Evolutionary conservation across 30 jellyfish, hydroid and myxozoan genomes (phyloP), one percentile per base, ranked within the genome.

Genomic region (Aurelia coerulea): DNA sequence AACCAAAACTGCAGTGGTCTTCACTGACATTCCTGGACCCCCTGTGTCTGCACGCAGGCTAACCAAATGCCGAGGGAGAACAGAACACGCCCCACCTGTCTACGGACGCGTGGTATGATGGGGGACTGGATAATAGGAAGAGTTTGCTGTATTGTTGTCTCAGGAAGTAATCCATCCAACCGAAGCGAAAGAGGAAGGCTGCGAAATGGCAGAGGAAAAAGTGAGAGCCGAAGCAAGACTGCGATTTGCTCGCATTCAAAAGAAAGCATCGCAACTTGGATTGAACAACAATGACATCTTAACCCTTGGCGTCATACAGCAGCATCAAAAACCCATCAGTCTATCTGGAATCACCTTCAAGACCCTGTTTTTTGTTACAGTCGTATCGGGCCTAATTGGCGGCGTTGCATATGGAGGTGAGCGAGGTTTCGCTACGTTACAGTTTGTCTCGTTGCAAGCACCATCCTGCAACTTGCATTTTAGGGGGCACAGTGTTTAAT

Each of bases 121-220:
- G 84, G 81, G 80, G 92, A 66, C 92, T 83, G 92, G 92, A 33
- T 18, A 83, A 63, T 70, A 83, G 92, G 92, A 83, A 83, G 92
- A 83, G 73, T 46, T 80, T 65, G n/a, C 41, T 17, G 69, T 50
- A 58, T 31, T 58, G 33, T 13, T 35, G 63, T 41, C 73, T 81
- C 34, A 59, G 91, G 91, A 81, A 81, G 84, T 81, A 70, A 17
- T 60, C 35, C 68, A 17, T 60, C 35, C 68, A 23, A 31, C 11
- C 67, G 18, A 52, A n/a, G 37, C 33, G 39, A 49, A 56, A 2
- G 34, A 67, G 54, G 9, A 19, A 32, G 42, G 35, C 68, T 54
- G 79, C 17, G 78, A 56, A 37, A 83, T 83, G 92, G 92, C 92
- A 19, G 92, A 71, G 60, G 80, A 15, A 10, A 46, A 49, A 10